Evolutionary conservation across 2,797 vertebrate genomes (phyloP), one percentile per base, ranked within the genome.

Genomic region (Argyrosomus regius): DNA sequence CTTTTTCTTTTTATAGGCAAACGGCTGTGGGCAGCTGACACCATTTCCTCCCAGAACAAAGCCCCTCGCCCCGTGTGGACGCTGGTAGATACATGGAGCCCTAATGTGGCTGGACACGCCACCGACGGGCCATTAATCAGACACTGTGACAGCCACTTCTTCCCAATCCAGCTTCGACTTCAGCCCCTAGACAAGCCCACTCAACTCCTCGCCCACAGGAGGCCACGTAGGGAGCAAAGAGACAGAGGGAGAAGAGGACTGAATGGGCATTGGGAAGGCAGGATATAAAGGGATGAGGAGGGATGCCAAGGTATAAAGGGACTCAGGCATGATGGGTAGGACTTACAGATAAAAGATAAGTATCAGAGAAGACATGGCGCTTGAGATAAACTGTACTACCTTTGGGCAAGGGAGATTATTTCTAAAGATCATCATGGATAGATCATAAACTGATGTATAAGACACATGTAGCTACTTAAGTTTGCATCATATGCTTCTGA

Each of bases 1-100:
- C 98, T 99, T 99, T 99, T 98, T 99, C 97, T 99, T 98, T 99
- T 98, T 99, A 98, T 97, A 97, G 96, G 97, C 97, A 97, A 97
- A 97, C 96, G 96, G 97, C 96, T 96, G 95, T 96, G 97, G 96
- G 96, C 97, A 96, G 96, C 97, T 98, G 98, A 99, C 97, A 99
- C 97, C 95, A 97, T 98, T 99, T 99, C 98, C 98, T 98, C 95
- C 62, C 97, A 97, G 98, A 98, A 99, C 98, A 99, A 99, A 99
- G 98, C 97, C 96, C 91, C 92, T 94, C 90, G 95, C 97, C 96
- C 97, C 95, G 86, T 95, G 96, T 96, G 97, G 97, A 98, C 96
- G 94, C 90, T 91, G 93, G 96, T 95, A 98, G 98, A 99, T 98
- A 98, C 98, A 99, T 97, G 96, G 97, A 96, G 96, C 95, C 96